These are phyloP conservation scores for Orchesella flavescens DNA, from an alignment of 2,888 invertebrate species.

Conservation along the genomic window DNA sequence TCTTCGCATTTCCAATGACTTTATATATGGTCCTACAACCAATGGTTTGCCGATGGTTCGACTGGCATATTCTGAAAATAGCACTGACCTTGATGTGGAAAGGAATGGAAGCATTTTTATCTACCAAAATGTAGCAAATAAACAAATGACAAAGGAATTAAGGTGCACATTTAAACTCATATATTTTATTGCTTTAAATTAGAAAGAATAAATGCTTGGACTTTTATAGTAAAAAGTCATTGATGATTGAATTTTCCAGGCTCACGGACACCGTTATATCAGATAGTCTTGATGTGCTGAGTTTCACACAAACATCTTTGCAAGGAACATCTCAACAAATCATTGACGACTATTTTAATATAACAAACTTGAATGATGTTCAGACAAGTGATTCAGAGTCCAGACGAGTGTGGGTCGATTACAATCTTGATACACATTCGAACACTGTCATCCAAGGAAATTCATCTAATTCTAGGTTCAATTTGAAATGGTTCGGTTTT, in stretches of 20 bases:
- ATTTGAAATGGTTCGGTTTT: background rate
- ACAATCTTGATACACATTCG: background rate
- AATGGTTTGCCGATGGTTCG: background rate
- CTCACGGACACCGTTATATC: slow-evolving; percentile 23
- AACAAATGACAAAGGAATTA: background rate
- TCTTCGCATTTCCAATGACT: background rate
- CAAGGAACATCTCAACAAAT: slow-evolving; percentile 27
- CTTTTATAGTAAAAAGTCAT: background rate
- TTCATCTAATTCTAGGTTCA: background rate
- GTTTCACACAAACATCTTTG: slow-evolving; percentile 4
- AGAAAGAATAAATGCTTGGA: background rate
- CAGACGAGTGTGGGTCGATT: background rate
- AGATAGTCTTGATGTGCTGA: slow-evolving; percentile 14
- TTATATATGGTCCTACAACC: background rate
- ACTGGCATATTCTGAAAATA: slow-evolving; percentile 8
- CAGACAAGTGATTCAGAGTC: background rate
- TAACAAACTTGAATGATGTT: too few species aligned
- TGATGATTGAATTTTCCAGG: background rate
- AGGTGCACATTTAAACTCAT: too few species aligned
- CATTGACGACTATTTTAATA: slow-evolving; percentile 24
- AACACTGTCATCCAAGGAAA: background rate
- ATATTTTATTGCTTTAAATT: background rate
- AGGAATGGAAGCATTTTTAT: slow-evolving; percentile 21
- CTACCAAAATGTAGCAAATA: background rate
- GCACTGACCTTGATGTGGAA: slow-evolving; percentile 10